A percentile compares a stretch with the other conserved stretches of the same genome.
These are phyloP conservation scores for Muscicapa adusta DNA, from an alignment of 2,113 vertebrate genomes.

Conservation along the genomic window DNA sequence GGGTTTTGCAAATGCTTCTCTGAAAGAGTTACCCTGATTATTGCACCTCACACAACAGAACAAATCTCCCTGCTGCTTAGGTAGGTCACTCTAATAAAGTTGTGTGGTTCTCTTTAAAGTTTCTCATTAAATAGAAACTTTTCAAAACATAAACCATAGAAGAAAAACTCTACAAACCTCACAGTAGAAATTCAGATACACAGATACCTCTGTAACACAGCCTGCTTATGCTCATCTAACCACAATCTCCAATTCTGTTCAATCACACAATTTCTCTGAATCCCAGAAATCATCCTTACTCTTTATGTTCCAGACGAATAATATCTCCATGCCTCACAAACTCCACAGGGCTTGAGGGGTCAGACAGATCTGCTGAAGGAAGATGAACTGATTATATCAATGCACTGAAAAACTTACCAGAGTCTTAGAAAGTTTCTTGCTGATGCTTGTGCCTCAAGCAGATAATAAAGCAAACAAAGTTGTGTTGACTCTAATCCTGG, in stretches of 20 bases:
- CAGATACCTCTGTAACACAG: not conserved
- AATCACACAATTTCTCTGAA: not conserved
- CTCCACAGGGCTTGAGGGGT: conserved; percentile 76
- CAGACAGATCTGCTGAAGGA: conserved; percentile 68
- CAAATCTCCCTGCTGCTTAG: not conserved
- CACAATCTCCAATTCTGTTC: not conserved
- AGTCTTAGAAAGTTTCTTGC: not conserved
- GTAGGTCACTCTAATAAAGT: not conserved
- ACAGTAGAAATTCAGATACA: not conserved
- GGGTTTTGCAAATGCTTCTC: not conserved
- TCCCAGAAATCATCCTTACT: conserved; percentile 70
- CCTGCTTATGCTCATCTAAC: not conserved
- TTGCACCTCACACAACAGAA: not conserved
- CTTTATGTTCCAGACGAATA: conserved; percentile 85
- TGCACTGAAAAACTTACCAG: not conserved
- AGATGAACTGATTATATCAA: not conserved
- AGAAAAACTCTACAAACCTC: not conserved
- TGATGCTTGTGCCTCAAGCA: not conserved
- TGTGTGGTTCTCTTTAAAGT: not conserved
- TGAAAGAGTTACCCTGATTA: not conserved
- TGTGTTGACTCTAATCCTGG: not conserved
- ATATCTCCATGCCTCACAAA: conserved; percentile 86
- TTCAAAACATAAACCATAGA: not conserved
- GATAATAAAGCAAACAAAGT: not conserved
- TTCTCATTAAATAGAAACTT: not conserved